Percentiles rank a stretch among this genome's conserved stretches.
These are phyloP conservation scores for Tragelaphus scriptus DNA, from an alignment of 2,113 vertebrate genomes.

Conservation along the genomic window DNA sequence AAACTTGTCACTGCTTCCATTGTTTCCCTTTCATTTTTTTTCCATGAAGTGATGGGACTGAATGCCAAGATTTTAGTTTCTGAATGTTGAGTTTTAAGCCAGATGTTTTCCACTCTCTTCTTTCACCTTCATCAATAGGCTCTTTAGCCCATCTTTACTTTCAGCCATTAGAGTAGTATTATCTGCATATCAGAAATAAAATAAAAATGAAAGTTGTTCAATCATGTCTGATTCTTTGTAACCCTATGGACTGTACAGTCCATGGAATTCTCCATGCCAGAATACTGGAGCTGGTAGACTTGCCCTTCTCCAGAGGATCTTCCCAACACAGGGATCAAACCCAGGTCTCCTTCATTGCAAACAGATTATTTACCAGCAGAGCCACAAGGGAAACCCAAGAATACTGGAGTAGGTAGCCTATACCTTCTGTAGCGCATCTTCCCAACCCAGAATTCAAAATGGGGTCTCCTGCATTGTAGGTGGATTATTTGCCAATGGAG, in stretches of 20 bases:
- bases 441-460: not conserved
- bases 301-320: not conserved
- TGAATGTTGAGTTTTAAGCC: not conserved
- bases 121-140: not conserved
- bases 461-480: not conserved
- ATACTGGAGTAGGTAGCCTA: not conserved
- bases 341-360: not conserved
- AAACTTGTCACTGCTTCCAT: not conserved
- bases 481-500: accelerated
- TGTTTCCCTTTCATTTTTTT: not conserved
- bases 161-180: not conserved
- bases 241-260: not conserved
- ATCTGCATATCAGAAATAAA: not conserved
- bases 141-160: not conserved
- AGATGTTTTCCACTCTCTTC: not conserved
- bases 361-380: not conserved
- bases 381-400: not conserved
- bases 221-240: accelerated
- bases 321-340: not conserved
- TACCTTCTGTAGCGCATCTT: not conserved
- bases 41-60: not conserved
- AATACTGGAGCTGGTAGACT: not conserved
- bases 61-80: not conserved
- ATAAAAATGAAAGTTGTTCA: not conserved
- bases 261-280: not conserved